phyloP scores from a whole-genome alignment of 2,113 vertebrate species.

The Oreocharis arfaki region DNA sequence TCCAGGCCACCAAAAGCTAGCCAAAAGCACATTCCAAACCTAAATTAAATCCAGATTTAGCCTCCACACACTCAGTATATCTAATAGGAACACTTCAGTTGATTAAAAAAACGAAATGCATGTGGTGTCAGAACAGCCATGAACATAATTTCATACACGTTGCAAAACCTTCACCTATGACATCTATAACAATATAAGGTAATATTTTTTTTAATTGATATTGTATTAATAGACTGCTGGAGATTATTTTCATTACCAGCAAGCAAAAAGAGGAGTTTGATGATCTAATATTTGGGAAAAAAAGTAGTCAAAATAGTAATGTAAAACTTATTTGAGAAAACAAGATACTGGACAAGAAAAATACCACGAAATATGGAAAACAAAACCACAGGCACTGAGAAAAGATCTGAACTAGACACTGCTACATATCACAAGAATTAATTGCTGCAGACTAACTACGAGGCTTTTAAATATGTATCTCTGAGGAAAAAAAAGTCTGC shows the following conservation, averaged over 20 bases:
- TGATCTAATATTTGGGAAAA: neutral
- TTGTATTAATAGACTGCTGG: neutral
- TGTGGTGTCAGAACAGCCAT: neutral
- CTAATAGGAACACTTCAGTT: neutral
- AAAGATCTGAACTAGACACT: neutral
- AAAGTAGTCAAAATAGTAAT: neutral
- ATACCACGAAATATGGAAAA: neutral
- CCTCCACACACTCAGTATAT: neutral
- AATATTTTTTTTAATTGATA: neutral
- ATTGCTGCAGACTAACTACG: neutral
- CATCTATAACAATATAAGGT: neutral
- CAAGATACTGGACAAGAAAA: neutral
- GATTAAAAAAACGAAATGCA: neutral
- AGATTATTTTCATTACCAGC: neutral
- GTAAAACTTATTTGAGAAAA: neutral
- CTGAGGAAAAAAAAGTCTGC: neutral
- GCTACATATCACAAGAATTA: neutral
- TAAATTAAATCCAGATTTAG: slow-evolving; percentile 45
- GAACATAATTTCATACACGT: neutral
- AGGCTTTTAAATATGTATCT: neutral
- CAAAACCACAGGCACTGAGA: neutral
- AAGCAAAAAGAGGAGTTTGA: neutral
- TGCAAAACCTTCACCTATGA: neutral
- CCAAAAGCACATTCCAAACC: slow-evolving; percentile 36
- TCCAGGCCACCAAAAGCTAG: neutral